These are phyloP conservation scores for Lepidonotus clava DNA, from an alignment of 2,888 invertebrate genomes.

Conservation along the genomic window DNA sequence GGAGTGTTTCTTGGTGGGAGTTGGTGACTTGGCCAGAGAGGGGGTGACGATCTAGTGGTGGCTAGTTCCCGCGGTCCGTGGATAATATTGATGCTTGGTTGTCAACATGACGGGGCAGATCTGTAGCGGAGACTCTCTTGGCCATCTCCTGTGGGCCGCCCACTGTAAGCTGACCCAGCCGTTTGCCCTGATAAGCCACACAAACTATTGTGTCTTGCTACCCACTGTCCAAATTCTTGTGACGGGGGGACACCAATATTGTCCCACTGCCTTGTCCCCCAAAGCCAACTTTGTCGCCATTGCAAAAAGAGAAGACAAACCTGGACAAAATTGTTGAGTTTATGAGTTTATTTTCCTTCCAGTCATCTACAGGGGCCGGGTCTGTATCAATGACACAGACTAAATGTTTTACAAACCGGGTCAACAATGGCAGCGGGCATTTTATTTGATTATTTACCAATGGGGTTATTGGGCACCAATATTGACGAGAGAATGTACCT, in stretches of 20 bases:
- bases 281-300: slow-evolving; percentile 31
- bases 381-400: slow-evolving; percentile 19
- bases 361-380: not conserved
- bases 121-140: not conserved
- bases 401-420: not conserved
- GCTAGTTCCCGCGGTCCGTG: no score
- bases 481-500: not conserved
- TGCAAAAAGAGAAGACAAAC: slow-evolving; percentile 11
- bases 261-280: slow-evolving; percentile 13
- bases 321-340: slow-evolving; percentile 29
- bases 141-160: not conserved
- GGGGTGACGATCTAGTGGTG: no score
- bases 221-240: not conserved
- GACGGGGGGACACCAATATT: slow-evolving; percentile 20
- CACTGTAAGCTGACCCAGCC: not conserved
- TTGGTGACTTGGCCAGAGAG: no score
- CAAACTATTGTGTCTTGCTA: not conserved
- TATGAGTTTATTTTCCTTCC: slow-evolving; percentile 26
- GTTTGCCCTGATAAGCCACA: not conserved
- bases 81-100: slow-evolving; percentile 4
- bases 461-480: not conserved
- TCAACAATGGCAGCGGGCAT: not conserved
- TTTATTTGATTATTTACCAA: slow-evolving; percentile 29
- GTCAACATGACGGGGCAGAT: slow-evolving; percentile 33
- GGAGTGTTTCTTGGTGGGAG: no score